These are phyloP conservation scores for Nebria salina DNA, from an alignment of 2,888 invertebrate genomes.

Conservation along the genomic window DNA sequence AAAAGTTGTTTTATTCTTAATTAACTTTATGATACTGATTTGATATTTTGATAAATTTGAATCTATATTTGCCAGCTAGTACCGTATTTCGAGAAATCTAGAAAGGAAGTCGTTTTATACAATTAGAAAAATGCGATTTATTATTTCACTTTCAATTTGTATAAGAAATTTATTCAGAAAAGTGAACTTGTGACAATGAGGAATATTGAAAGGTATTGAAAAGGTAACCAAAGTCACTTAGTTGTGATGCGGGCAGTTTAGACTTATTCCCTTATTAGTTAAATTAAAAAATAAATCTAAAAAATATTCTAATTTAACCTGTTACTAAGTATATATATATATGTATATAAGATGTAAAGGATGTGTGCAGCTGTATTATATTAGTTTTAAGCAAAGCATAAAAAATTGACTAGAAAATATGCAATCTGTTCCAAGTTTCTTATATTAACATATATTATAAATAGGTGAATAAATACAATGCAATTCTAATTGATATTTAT, in stretches of 20 bases:
- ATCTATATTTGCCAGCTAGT: no score
- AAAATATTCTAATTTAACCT: no score
- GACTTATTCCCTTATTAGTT: background rate
- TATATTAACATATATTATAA: background rate
- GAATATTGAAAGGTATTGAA: background rate
- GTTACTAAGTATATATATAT: no score
- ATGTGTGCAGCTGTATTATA: background rate
- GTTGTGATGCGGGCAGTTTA: background rate
- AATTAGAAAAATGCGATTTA: no score
- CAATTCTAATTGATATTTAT: constrained; percentile 61
- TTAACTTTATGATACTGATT: no score
- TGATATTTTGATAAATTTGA: no score
- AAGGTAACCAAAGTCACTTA: background rate
- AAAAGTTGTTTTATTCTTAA: no score
- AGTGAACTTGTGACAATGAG: background rate
- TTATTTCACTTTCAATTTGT: no score
- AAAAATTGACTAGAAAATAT: background rate
- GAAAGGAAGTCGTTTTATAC: no score
- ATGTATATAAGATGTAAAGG: no score
- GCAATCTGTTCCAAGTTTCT: background rate
- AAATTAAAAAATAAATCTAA: no score
- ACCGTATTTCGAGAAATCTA: no score
- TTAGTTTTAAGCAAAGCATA: background rate
- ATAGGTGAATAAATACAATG: constrained; percentile 56
- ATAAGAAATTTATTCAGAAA: background rate